A percentile compares a stretch with the other conserved stretches of the same genome.
Evolutionary conservation across 2,888 invertebrate genomes (phyloP).

Genomic region (Seladonia tumulorum): DNA sequence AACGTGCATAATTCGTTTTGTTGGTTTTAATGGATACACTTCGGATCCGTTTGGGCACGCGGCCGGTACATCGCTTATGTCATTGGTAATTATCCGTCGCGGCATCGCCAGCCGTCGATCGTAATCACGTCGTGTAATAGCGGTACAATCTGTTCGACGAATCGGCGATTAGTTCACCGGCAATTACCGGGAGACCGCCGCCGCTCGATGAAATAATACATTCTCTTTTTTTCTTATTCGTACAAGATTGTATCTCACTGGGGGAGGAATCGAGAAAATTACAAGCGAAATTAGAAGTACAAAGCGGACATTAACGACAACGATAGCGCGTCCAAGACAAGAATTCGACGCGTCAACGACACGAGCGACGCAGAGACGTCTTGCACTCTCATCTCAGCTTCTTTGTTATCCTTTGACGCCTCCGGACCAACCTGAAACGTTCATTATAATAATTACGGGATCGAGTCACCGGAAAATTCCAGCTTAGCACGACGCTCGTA

Average conservation of each 20-base stretch:
- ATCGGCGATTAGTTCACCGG: slow-evolving; percentile 14
- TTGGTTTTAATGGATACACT: not conserved
- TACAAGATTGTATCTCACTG: not conserved
- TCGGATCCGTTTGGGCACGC: not conserved
- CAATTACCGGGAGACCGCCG: not conserved
- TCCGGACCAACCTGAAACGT: slow-evolving; percentile 44
- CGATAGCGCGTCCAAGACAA: not conserved
- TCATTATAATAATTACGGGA: not conserved
- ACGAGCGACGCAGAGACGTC: not conserved
- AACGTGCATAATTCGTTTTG: not conserved
- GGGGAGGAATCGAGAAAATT: slow-evolving; percentile 30
- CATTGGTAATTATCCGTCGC: slow-evolving; percentile 31
- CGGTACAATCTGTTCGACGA: slow-evolving; percentile 29
- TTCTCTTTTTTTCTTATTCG: not conserved
- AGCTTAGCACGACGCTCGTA: not conserved
- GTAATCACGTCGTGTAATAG: slow-evolving; percentile 10
- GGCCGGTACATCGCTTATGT: not conserved
- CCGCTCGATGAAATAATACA: not conserved
- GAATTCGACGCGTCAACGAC: not conserved
- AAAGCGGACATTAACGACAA: not conserved
- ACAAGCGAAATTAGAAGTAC: not conserved
- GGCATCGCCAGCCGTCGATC: not conserved
- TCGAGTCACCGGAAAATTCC: not conserved
- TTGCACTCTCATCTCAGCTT: not conserved
- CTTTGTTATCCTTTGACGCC: slow-evolving; percentile 38